Conservation (phyloP, 2,888 invertebrate genomes). For the Plusia festucae region DNA sequence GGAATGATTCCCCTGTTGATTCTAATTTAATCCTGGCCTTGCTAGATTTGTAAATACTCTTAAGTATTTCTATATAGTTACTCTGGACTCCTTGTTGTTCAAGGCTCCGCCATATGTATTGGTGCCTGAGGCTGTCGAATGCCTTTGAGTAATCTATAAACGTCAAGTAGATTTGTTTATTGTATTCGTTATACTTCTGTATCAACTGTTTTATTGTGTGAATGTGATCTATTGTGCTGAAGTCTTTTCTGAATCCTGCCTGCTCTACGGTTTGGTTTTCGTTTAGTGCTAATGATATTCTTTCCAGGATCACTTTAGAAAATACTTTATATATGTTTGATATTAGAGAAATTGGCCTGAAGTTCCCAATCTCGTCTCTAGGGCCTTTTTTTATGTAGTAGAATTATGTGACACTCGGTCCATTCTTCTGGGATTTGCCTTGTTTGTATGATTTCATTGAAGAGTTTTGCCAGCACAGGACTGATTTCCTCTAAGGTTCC, state of each 20-base stretch:
- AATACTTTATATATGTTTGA: too few relatives aligned
- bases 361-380: slow-evolving; percentile 5
- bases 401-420: slow-evolving; percentile 7
- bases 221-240: too few relatives aligned
- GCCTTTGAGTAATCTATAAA: slow-evolving; percentile 5
- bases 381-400: slow-evolving; percentile 3
- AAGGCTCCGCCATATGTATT: too few relatives aligned
- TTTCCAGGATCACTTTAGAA: not conserved
- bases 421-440: slow-evolving; percentile 24
- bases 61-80: slow-evolving; percentile 14
- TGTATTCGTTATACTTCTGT: too few relatives aligned
- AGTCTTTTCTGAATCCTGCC: too few relatives aligned
- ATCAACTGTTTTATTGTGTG: too few relatives aligned
- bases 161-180: too few relatives aligned
- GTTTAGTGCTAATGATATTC: not conserved
- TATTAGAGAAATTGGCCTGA: slow-evolving; percentile 15
- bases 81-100: slow-evolving; percentile 23
- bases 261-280: not conserved
- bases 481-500: slow-evolving; percentile 23
- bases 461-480: slow-evolving; percentile 30
- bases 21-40: slow-evolving; percentile 22
- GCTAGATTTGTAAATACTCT: slow-evolving; percentile 21
- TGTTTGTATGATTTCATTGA: slow-evolving; percentile 33
- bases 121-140: too few relatives aligned
- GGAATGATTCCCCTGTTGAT: slow-evolving; percentile 21